A percentile compares a stretch with the other conserved stretches of the same genome.
Conservation (phyloP, 2,113 vertebrate genomes). For the Syngnathus scovelli region DNA sequence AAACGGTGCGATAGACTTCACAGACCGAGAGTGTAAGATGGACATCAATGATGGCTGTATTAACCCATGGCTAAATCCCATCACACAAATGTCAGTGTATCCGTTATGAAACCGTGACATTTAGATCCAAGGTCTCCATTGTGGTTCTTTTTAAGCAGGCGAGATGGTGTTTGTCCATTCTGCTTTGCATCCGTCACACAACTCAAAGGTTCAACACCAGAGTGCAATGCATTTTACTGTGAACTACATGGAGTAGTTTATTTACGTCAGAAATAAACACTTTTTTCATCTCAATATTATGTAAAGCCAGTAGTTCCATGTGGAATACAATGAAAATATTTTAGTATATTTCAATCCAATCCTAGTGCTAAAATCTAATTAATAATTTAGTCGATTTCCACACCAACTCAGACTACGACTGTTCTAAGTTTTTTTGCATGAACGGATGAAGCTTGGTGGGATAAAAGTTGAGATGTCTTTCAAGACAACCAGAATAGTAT, state of each 20-base stretch:
- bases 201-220: constrained; percentile 53
- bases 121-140: constrained; percentile 76
- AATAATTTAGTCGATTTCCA: no score
- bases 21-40: constrained; percentile 60
- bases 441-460: no score
- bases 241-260: constrained; percentile 22
- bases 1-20: constrained; percentile 64
- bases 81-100: constrained; percentile 79
- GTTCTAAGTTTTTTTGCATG: no score
- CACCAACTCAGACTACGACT: no score
- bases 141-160: constrained; percentile 61
- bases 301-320: no score
- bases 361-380: no score
- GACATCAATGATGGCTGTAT: constrained; percentile 70
- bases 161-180: constrained; percentile 68
- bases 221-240: constrained; percentile 28
- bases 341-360: no score
- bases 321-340: no score
- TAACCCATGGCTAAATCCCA: constrained; percentile 76
- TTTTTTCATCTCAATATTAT: no score
- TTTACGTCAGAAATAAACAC: no score
- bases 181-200: constrained; percentile 60
- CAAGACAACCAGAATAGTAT: no score
- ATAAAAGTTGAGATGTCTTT: no score
- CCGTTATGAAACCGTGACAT: constrained; percentile 78